Evolutionary conservation across 2,888 invertebrate species (phyloP).

Genomic region (Tetheella fluctuosa): DNA sequence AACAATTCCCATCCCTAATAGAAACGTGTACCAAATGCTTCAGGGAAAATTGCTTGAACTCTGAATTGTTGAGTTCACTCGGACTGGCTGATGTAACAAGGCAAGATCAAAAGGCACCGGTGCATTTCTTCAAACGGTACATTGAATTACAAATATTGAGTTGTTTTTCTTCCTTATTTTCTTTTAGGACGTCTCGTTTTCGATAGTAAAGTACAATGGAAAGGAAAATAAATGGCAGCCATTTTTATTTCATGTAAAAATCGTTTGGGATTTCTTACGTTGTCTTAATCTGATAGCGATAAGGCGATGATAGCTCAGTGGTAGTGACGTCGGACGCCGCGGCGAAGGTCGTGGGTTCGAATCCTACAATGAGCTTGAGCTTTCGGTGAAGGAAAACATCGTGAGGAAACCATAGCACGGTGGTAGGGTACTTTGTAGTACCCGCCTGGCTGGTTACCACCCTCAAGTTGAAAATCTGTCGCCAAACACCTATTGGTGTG

Average conservation of each 20-base stretch:
- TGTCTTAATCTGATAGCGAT: not conserved
- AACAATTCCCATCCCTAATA: constrained; percentile 18
- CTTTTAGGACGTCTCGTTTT: not conserved
- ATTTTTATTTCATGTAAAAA: not conserved
- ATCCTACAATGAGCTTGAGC: too few relatives aligned
- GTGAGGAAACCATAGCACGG: too few relatives aligned
- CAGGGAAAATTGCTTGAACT: constrained; percentile 39
- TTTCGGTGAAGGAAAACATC: too few relatives aligned
- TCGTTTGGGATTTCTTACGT: not conserved
- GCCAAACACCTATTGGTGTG: too few relatives aligned
- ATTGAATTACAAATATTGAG: constrained; percentile 4
- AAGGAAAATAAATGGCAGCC: not conserved
- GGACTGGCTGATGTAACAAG: constrained; percentile 19
- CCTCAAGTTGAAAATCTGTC: too few relatives aligned
- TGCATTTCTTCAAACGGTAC: constrained; percentile 7
- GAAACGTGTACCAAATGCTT: constrained; percentile 32
- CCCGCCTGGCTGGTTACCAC: too few relatives aligned
- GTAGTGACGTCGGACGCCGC: too few relatives aligned
- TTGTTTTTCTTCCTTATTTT: constrained; percentile 3
- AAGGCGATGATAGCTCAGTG: too few relatives aligned
- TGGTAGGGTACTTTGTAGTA: too few relatives aligned
- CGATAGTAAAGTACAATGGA: not conserved
- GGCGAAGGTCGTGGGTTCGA: too few relatives aligned
- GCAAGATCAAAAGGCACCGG: constrained; percentile 8
- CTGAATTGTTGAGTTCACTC: constrained; percentile 29